Evolutionary conservation across 1,140 invertebrate species (phyloP), one percentile per base, ranked within the genome.

Genomic region (Globodera rostochiensis): DNA sequence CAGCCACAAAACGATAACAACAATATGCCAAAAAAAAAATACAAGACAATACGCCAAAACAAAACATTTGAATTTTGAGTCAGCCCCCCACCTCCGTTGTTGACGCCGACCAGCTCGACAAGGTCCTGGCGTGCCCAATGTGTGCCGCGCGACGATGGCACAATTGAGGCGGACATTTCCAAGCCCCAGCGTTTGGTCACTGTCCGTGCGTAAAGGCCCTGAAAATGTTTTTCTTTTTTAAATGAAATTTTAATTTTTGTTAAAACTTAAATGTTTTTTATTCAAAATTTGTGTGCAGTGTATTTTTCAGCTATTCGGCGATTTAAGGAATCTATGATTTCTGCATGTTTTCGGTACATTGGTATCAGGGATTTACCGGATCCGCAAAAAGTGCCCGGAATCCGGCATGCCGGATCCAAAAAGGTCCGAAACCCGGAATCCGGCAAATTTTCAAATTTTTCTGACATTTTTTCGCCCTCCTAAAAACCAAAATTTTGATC

Each of bases 101-200:
- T 77, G 84, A 66, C 74, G n/a, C 85, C 85, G 19, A 87, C 82
- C 67, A 70, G 74, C 50, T 87, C 84, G 36, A 86, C 80, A 6
- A 86, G 82, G 57, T 80, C 78, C 49, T 84, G 82, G 47, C 57
- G 46, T 57, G 64, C 36, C 71, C 47, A 36, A 75, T 71, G 69
- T 11, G 69, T 6, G 25, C 69, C 83, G 21, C 74, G 74, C 5
- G 47, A 45, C 2, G 83, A 81, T 15, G 85, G 86, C n/a, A 86
- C 53, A 49, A 86, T 86, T 25, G 84, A 66, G 15, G 86, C 77
- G 49, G 84, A 81, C 15, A 88, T 78, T 13, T 84, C 74, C 83
- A 88, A 74, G 67, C 81, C 69, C 86, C 86, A 88, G 64, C 79
- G 77, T 66, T 86, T 87, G 60, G 87, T 78, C 75, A 86, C 79